Base-by-base conservation (phyloP, 2,113 vertebrate species). In the Puffinus mauretanicus region DNA sequence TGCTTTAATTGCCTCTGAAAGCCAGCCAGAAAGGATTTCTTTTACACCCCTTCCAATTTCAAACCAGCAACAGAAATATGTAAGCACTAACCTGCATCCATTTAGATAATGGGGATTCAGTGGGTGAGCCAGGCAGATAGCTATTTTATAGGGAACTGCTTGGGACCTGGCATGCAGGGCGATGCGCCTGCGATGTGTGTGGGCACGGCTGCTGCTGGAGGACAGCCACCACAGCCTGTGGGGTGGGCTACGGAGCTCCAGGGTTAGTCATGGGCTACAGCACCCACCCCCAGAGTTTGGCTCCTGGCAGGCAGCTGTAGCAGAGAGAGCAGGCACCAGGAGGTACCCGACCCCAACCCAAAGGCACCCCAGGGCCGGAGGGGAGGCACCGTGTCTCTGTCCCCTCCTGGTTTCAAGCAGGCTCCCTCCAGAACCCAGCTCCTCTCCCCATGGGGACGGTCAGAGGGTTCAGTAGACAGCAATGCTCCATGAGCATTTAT, bases 1-100 rank as follows among this genome's bases (percentile, higher is more conserved):
- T 57, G 78, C 73, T 79, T 89, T 76, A 94, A 94, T 82, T 92
- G 85, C 76, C 72, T 62, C 69, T 88, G 70, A 96, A 93, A 96
- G 88, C 73, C 51, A 84, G 19, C 25, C 65, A 93, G 51, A 90
- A 71, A 52, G 82, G 67, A 92, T 40, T 88, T 57, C 44, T 84
- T 82, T 86, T 60, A 83, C 19, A 3, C 21, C 69, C 69, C 90
- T 83, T 52, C 62, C 64, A 78, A 55, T 69, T 65, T 54, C 61
- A 76, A 87, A 79, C 30, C 54, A 81, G 79, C 42, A 42, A 78
- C n/a, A 96, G 71, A 93, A 86, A 83, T 36, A 60, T 17, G 8
- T 44, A 75, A 70, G 52, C 49, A 77, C 12, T 16, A 77, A 92
- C 54, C 26, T 38, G 61, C 47, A 11, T 27, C 79, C 54, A 65